These are phyloP conservation scores for Griposia aprilina DNA, from an alignment of 2,888 invertebrate species.

Conservation along the genomic window DNA sequence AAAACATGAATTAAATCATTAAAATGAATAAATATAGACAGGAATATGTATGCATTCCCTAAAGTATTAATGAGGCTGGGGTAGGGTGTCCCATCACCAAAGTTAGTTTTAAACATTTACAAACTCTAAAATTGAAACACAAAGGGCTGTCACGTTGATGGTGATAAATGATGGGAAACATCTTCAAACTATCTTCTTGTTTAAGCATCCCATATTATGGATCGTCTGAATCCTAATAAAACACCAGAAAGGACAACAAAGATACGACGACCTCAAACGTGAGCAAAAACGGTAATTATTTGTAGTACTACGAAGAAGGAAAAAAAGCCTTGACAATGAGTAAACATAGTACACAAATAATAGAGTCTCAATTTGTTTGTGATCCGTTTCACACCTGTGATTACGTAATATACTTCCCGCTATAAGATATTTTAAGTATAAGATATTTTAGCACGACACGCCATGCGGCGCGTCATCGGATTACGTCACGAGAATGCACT, in stretches of 20 bases:
- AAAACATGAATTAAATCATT: not conserved
- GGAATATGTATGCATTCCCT: not conserved
- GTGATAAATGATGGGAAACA: not conserved
- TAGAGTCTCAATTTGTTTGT: conserved; percentile 48
- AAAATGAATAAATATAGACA: not conserved
- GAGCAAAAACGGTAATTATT: not conserved
- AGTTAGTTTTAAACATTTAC: not conserved
- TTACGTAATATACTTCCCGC: conserved; percentile 67
- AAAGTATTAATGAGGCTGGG: not conserved
- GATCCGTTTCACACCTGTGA: conserved; percentile 55
- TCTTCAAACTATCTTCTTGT: not conserved
- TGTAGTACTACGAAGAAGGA: conserved; percentile 28
- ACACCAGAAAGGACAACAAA: not conserved
- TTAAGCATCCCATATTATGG: no score
- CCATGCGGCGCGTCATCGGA: conserved; percentile 62
- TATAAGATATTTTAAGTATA: conserved; percentile 44
- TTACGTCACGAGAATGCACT: conserved; percentile 68
- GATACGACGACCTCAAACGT: no score
- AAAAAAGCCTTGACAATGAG: conserved; percentile 55
- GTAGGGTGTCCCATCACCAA: no score
- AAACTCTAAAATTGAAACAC: not conserved
- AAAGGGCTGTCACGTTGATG: not conserved
- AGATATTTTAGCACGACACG: conserved; percentile 71
- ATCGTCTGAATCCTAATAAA: not conserved
- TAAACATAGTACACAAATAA: conserved; percentile 39